A percentile compares a stretch with the other conserved stretches of the same genome.
phyloP scores from a whole-genome alignment of 2,797 vertebrate genomes.

The Anguilla pacifica region DNA sequence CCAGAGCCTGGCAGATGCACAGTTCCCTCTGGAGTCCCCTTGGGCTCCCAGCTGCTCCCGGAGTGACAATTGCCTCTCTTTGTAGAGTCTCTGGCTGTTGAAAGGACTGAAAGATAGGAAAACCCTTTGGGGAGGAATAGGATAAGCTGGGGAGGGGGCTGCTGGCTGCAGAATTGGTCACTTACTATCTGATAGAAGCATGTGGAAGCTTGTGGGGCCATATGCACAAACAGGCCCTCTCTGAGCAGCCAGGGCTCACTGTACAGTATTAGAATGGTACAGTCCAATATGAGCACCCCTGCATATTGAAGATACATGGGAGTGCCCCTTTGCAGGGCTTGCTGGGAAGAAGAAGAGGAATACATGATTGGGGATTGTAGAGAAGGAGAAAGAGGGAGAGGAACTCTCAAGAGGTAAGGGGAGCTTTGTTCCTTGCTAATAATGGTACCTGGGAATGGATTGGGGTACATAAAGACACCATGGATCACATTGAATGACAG shows the following conservation, averaged over 20 bases:
- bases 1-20: constrained; percentile 50
- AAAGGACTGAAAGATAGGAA: constrained; percentile 69
- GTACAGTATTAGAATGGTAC: constrained; percentile 52
- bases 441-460: constrained; percentile 48
- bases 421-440: constrained; percentile 48
- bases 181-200: constrained; percentile 45
- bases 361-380: constrained; percentile 65
- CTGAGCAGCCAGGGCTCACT: constrained; percentile 41
- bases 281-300: constrained; percentile 74
- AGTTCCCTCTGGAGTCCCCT: constrained; percentile 36
- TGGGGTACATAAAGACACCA: constrained; percentile 38
- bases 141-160: constrained; percentile 54
- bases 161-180: constrained; percentile 40
- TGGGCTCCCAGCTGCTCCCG: constrained; percentile 58
- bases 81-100: constrained; percentile 60
- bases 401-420: constrained; percentile 69
- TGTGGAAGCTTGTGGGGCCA: constrained; percentile 36
- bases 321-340: constrained; percentile 82
- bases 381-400: constrained; percentile 47
- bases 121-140: constrained; percentile 60
- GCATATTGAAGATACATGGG: constrained; percentile 75
- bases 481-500: constrained; percentile 37
- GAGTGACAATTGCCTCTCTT: constrained; percentile 50
- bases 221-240: constrained; percentile 49
- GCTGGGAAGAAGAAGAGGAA: constrained; percentile 82